Percentiles rank a stretch among this genome's conserved stretches.
phyloP scores from a whole-genome alignment of 2,797 vertebrate genomes.

The Tachyglossus aculeatus region DNA sequence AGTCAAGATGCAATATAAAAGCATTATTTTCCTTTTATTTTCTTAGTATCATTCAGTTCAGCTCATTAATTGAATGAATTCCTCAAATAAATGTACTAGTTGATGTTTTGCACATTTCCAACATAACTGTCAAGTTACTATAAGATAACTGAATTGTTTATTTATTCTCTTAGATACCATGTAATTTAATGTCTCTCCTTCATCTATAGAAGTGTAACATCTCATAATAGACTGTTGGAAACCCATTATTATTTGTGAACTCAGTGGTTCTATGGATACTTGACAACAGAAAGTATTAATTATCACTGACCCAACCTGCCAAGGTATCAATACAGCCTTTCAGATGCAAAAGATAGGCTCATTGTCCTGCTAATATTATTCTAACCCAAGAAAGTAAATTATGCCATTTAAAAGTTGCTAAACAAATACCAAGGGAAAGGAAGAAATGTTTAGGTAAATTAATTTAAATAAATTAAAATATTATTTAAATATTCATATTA shows the following conservation, averaged over 20 bases:
- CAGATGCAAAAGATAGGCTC: neutral
- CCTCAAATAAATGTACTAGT: no score
- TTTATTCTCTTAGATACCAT: no score
- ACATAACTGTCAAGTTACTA: no score
- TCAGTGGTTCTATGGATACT: neutral
- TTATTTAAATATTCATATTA: neutral
- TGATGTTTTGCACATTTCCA: no score
- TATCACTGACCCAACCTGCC: neutral
- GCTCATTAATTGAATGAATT: no score
- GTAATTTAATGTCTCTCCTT: no score
- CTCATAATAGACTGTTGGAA: neutral
- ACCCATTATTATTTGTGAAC: neutral
- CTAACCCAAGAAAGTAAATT: slow-evolving; percentile 14
- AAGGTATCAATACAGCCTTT: neutral
- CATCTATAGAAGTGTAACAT: neutral
- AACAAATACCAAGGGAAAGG: neutral
- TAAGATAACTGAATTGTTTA: no score
- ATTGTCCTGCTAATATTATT: slow-evolving; percentile 7
- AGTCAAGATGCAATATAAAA: no score
- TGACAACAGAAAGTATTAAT: neutral
- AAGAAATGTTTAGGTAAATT: neutral
- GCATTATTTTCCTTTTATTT: no score
- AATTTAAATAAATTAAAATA: neutral
- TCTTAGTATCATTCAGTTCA: no score
- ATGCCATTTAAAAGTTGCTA: slow-evolving; percentile 6